Evolutionary conservation across 1,140 invertebrate species (phyloP), one percentile per base, ranked within the genome.

Genomic region (Campoletis sonorensis): DNA sequence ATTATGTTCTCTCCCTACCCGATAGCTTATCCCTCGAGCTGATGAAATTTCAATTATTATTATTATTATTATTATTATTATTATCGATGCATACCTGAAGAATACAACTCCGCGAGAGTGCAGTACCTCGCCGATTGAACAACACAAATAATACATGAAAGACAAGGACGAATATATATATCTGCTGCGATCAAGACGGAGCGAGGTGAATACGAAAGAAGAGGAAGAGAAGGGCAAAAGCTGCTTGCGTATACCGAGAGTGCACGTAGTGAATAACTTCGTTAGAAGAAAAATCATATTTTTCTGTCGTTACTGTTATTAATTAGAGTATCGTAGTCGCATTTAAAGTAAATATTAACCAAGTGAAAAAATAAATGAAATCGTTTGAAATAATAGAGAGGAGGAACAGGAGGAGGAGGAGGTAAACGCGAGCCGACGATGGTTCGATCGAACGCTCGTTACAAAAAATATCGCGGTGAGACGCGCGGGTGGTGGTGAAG

Each of bases 231-330:
- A 73, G 18, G n/a, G 58, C 67, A 77, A 76, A 81, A 77, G 45
- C 2, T 33, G 30, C 80, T 26, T 79, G 79, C 72, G 75, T n/a
- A n/a, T n/a, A n/a, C n/a, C 72, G 81, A 68, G 40, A 84, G 79
- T 68, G 76, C 71, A 54, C 51, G 79, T 54, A 78, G 68, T 51
- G 80, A 79, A 80, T 81, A 83, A 83, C 79, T 83, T 83, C 76
- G 81, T 84, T 84, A 83, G 79, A 84, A 67, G 64, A 81, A 77
- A 26, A 75, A 86, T 83, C 84, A 86, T 87, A 87, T 87, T 87
- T 87, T 87, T 87, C 85, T 87, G 86, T 87, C 86, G 86, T 87
- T 87, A 87, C 83, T 87, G 85, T 87, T 87, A 84, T 87, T 73
- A 58, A 83, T 84, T 84, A 84, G 73, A 84, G 77, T 82, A 84